phyloP scores from a whole-genome alignment of 2,888 invertebrate genomes.

The Bugulina stolonifera region DNA sequence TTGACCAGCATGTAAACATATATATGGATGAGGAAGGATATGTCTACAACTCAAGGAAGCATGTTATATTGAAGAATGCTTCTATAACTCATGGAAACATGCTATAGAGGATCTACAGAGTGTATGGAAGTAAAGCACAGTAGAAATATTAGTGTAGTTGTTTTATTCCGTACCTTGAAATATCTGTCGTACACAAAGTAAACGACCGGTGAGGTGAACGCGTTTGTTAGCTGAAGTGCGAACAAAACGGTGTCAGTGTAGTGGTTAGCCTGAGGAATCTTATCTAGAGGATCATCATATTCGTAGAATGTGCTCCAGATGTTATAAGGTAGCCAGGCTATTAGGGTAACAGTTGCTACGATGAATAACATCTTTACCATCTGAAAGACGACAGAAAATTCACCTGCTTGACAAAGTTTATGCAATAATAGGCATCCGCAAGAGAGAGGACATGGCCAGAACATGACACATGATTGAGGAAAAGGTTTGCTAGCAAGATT shows the following conservation, averaged over 20 bases:
- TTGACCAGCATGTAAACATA: too few species aligned
- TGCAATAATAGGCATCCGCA: too few species aligned
- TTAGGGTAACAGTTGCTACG: background rate
- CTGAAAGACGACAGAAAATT: slow-evolving; percentile 5
- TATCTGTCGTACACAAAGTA: slow-evolving; percentile 12
- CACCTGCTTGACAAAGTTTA: too few species aligned
- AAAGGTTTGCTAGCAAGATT: too few species aligned
- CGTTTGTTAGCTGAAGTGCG: slow-evolving; percentile 11
- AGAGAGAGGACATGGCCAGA: too few species aligned
- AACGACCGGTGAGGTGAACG: slow-evolving; percentile 4
- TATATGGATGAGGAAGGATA: too few species aligned
- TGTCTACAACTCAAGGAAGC: too few species aligned
- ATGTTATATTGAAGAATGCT: too few species aligned
- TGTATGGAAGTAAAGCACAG: background rate
- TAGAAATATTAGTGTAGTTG: background rate
- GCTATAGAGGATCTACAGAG: too few species aligned
- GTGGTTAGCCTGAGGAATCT: background rate
- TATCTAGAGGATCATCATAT: slow-evolving; percentile 16
- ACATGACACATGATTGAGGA: too few species aligned
- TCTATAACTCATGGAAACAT: too few species aligned
- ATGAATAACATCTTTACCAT: slow-evolving; percentile 19
- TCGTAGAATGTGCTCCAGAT: background rate
- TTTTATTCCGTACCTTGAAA: background rate
- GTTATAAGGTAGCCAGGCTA: slow-evolving; percentile 17
- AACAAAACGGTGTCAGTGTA: background rate